Evolutionary conservation across 2,888 invertebrate genomes (phyloP).

Genomic region (Plagodis dolabraria): DNA sequence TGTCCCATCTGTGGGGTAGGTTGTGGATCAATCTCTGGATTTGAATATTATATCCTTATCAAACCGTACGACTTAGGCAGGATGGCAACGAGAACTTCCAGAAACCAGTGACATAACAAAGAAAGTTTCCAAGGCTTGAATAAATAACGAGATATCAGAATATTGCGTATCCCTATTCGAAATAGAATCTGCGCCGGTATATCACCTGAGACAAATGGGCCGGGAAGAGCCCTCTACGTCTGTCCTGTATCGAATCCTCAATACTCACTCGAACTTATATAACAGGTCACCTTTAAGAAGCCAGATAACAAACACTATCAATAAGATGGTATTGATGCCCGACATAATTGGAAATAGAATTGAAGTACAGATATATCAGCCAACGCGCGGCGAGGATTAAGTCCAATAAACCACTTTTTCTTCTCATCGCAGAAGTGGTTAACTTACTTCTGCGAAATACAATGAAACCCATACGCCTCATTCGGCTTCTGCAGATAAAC

Average conservation of each 20-base stretch:
- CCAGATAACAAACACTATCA: slow-evolving; percentile 45
- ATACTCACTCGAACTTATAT: slow-evolving; percentile 55
- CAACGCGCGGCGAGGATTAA: slow-evolving; percentile 14
- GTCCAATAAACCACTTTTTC: slow-evolving; percentile 25
- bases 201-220: slow-evolving; percentile 57
- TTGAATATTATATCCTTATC: slow-evolving; percentile 18
- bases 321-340: slow-evolving; percentile 34
- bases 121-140: slow-evolving; percentile 31
- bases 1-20: slow-evolving; percentile 1
- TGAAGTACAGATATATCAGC: slow-evolving; percentile 31
- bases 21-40: slow-evolving; percentile 6
- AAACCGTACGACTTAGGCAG: slow-evolving; percentile 5
- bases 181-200: slow-evolving; percentile 46
- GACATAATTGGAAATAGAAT: slow-evolving; percentile 28
- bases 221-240: slow-evolving; percentile 37
- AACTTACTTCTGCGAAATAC: slow-evolving; percentile 4
- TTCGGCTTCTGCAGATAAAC: slow-evolving; percentile 16
- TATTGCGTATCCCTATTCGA: slow-evolving; percentile 41
- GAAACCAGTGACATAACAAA: slow-evolving; percentile 25
- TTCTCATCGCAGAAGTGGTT: slow-evolving; percentile 13
- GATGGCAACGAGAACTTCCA: slow-evolving; percentile 17
- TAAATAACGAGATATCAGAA: slow-evolving; percentile 43
- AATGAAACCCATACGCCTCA: slow-evolving; percentile 6
- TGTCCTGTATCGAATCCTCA: slow-evolving; percentile 44
- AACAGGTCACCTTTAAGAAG: slow-evolving; percentile 44